These are phyloP conservation scores for Orius insidiosus DNA, from an alignment of 1,140 invertebrate genomes.

Conservation along the genomic window DNA sequence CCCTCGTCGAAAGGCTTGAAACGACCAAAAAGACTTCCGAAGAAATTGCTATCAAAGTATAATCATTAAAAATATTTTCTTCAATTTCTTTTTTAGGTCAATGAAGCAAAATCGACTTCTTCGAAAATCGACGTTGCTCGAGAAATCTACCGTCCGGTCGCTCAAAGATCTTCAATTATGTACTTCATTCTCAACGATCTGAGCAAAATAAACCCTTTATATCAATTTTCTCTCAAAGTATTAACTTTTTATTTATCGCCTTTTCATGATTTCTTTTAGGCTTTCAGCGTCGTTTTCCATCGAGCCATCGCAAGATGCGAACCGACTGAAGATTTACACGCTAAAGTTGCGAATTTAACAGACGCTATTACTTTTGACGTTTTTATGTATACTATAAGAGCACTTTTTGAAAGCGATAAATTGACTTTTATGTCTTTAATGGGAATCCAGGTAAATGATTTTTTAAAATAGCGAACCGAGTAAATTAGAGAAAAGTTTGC, in stretches of 20 bases:
- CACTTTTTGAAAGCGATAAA: constrained; percentile 85
- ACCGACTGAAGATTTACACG: constrained; percentile 43
- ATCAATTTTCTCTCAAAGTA: constrained; percentile 86
- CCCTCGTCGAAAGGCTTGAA: constrained; percentile 81
- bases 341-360: constrained; percentile 59
- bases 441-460: constrained; percentile 48
- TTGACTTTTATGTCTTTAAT: constrained; percentile 80
- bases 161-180: constrained; percentile 67
- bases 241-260: neutral
- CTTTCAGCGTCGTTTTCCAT: constrained; percentile 83
- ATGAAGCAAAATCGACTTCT: constrained; percentile 68
- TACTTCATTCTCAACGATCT: constrained; percentile 92
- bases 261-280: constrained; percentile 28
- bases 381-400: constrained; percentile 74
- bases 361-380: constrained; percentile 77
- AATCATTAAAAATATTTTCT: neutral
- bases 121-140: constrained; percentile 77
- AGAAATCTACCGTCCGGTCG: constrained; percentile 73
- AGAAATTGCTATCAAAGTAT: constrained; percentile 71
- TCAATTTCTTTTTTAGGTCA: neutral
- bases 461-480: too few species aligned
- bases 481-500: too few species aligned
- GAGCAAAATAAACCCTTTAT: constrained; percentile 86
- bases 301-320: constrained; percentile 62
- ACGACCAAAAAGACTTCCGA: constrained; percentile 82